These are phyloP conservation scores for Eupithecia exiguata DNA, from an alignment of 2,888 invertebrate genomes.

Conservation along the genomic window DNA sequence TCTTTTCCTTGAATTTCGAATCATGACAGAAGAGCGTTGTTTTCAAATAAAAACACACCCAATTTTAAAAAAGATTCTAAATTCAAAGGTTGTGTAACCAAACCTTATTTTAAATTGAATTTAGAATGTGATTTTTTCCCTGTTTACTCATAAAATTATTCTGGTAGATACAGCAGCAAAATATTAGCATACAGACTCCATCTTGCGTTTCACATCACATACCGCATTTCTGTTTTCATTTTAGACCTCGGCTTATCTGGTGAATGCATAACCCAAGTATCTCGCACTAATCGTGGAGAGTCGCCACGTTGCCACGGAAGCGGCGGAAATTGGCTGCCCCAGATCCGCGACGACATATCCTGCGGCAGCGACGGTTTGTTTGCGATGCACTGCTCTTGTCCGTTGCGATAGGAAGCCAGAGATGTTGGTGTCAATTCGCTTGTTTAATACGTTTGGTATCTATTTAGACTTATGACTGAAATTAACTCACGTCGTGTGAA, in stretches of 20 bases:
- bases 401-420: conserved; percentile 20
- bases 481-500: not conserved
- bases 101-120: conserved; percentile 2
- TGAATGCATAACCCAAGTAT: conserved; percentile 34
- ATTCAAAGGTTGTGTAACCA: not conserved
- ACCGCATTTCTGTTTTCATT: conserved; percentile 14
- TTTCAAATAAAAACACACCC: not conserved
- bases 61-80: not conserved
- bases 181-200: not conserved
- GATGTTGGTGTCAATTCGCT: conserved; percentile 6
- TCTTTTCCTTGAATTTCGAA: conserved; percentile 1
- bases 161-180: not conserved
- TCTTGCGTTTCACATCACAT: conserved; percentile 1
- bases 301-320: conserved; percentile 50
- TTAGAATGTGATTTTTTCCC: not conserved
- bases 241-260: conserved; percentile 17
- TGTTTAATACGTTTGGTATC: not conserved
- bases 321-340: conserved; percentile 64
- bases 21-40: not conserved
- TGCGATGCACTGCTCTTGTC: conserved; percentile 44
- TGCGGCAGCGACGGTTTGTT: conserved; percentile 41
- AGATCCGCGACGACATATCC: conserved; percentile 53
- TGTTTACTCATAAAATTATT: not conserved
- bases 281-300: conserved; percentile 51
- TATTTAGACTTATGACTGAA: not conserved